A percentile compares a stretch with the other conserved stretches of the same genome.
phyloP scores from a whole-genome alignment of 2,888 invertebrate species.

The Agapostemon virescens region DNA sequence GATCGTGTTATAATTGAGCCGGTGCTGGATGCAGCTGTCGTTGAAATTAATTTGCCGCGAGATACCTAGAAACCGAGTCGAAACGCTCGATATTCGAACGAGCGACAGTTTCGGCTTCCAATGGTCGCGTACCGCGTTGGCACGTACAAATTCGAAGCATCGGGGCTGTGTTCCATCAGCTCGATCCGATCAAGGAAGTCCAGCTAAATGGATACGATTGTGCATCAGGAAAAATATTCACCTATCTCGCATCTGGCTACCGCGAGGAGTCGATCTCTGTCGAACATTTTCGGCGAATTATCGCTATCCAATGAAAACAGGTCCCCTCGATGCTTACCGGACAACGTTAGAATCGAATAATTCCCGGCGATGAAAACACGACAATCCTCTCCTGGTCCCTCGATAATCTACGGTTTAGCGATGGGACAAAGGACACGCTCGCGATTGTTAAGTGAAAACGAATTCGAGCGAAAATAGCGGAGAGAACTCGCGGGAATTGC shows the following conservation, averaged over 20 bases:
- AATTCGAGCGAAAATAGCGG: slow-evolving; percentile 15
- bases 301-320: not conserved
- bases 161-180: not conserved
- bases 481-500: slow-evolving; percentile 9
- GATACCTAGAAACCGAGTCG: not conserved
- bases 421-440: not conserved
- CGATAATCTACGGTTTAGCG: slow-evolving; percentile 10
- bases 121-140: not conserved
- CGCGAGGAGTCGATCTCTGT: not conserved
- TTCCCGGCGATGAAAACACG: not conserved
- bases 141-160: not conserved
- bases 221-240: not conserved
- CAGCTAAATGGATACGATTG: too few relatives aligned
- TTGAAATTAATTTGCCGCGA: slow-evolving; percentile 26
- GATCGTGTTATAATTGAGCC: slow-evolving; percentile 16
- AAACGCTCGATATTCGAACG: not conserved
- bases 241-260: not conserved
- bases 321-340: not conserved
- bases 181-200: slow-evolving; percentile 10
- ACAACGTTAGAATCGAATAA: not conserved
- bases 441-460: slow-evolving; percentile 11
- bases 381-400: not conserved
- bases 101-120: not conserved
- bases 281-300: not conserved
- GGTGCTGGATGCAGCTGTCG: slow-evolving; percentile 2